Conservation (phyloP, 2,113 vertebrate species). For the Onychorhynchus coronatus region DNA sequence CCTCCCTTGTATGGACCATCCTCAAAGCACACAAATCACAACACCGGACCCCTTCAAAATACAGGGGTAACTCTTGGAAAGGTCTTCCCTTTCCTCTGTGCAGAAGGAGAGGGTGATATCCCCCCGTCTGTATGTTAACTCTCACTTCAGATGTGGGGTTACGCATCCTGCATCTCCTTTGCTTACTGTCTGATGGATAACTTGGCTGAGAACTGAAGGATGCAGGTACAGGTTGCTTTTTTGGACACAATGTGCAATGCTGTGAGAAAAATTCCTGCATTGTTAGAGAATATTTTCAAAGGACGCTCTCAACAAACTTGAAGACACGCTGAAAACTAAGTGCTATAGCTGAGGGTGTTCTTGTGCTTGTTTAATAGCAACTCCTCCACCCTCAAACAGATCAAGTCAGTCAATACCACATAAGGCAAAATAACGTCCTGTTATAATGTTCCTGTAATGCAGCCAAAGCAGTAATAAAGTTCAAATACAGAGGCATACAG, state of each 20-base stretch:
- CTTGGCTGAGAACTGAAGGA: neutral
- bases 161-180: rapidly evolving
- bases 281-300: neutral
- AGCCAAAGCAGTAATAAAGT: slow-evolving; percentile 1
- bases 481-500: neutral
- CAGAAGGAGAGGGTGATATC: neutral
- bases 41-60: rapidly evolving
- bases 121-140: neutral
- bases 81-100: neutral
- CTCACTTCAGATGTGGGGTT: rapidly evolving
- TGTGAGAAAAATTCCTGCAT: neutral
- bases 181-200: neutral
- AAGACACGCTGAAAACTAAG: neutral
- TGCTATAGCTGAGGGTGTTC: neutral
- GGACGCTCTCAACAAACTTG: neutral
- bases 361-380: neutral
- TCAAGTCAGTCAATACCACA: neutral
- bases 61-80: neutral
- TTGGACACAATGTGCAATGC: neutral
- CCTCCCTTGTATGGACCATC: neutral
- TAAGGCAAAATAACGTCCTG: neutral
- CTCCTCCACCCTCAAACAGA: neutral
- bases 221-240: neutral
- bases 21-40: neutral
- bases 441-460: neutral